Base-by-base conservation (phyloP, 2,797 vertebrate species). In the Siniperca obscura region DNA sequence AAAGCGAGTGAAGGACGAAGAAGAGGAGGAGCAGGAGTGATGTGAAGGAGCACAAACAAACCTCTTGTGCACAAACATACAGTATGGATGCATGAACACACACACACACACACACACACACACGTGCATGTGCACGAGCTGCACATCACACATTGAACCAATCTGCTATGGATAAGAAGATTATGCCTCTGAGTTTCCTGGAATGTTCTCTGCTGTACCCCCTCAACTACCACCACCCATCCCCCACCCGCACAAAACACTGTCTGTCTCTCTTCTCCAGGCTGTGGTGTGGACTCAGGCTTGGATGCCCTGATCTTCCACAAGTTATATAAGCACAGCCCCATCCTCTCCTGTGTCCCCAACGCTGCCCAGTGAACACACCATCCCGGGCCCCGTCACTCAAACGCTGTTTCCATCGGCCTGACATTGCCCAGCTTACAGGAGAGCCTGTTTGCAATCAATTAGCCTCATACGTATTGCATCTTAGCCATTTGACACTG, bases 131-230 rank as follows among this genome's bases (percentile, higher is more conserved):
- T 14, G 70, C 78, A 78, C 68, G 46, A 11, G 68, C 76, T 42
- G 67, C 72, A 86, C 86, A 83, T 90, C 87, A 83, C 89, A 84
- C 89, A 86, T 50, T 85, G 72, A 85, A 91, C 86, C 93, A 94
- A 91, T 94, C 92, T 93, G 93, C 89, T 85, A 86, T 85, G 91
- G 92, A 92, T 95, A 94, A 96, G 93, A 89, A 94, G 95, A 95
- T 95, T 96, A 95, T 90, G 87, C 88, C 80, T 89, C 80, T 82
- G 92, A 92, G 91, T 94, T 95, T 94, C 89, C 93, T 93, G 92
- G 92, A 94, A 94, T 87, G 84, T 92, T 92, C 87, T 90, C 88
- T 82, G 86, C 87, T 86, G 82, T 86, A 86, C 74, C 90, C 87
- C 89, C 74, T 78, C 85, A 86, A 84, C 81, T 81, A 66, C 65